Conservation (phyloP, 2,113 vertebrate species). For the Etheostoma spectabile region DNA sequence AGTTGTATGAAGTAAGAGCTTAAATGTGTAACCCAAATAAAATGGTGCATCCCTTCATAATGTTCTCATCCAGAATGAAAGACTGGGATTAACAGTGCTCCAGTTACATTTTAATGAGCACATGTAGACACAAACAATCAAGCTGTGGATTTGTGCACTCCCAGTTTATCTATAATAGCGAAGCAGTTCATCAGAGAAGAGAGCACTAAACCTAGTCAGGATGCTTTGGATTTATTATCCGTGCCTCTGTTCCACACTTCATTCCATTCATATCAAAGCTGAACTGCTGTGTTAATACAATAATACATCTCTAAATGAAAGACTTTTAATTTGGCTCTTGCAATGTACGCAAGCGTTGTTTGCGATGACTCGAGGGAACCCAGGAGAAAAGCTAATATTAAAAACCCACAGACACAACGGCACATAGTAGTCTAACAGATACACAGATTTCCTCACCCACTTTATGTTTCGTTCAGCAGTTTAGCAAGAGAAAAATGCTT, state of each 20-base stretch:
- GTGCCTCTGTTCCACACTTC: constrained; percentile 33
- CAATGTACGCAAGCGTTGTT: constrained; percentile 25
- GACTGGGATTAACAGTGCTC: constrained; percentile 62
- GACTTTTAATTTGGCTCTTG: constrained; percentile 70
- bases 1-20: constrained; percentile 9
- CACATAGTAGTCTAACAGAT: constrained; percentile 40
- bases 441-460: constrained; percentile 49
- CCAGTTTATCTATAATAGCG: constrained; percentile 50
- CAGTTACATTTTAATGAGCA: constrained; percentile 75
- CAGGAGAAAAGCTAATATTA: constrained; percentile 64
- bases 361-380: constrained; percentile 40
- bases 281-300: constrained; percentile 50
- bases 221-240: constrained; percentile 60
- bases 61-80: constrained; percentile 49
- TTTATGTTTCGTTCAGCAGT: constrained; percentile 69
- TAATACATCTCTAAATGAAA: constrained; percentile 72
- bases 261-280: constrained; percentile 62
- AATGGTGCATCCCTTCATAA: constrained; percentile 45
- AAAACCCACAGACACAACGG: constrained; percentile 54
- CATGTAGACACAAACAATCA: constrained; percentile 66
- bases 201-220: constrained; percentile 31
- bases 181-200: constrained; percentile 13
- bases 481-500: constrained; percentile 47
- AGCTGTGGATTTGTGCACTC: constrained; percentile 35
- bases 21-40: constrained; percentile 58